phyloP scores from a whole-genome alignment of 2,797 vertebrate genomes.

The Bradypus variegatus region DNA sequence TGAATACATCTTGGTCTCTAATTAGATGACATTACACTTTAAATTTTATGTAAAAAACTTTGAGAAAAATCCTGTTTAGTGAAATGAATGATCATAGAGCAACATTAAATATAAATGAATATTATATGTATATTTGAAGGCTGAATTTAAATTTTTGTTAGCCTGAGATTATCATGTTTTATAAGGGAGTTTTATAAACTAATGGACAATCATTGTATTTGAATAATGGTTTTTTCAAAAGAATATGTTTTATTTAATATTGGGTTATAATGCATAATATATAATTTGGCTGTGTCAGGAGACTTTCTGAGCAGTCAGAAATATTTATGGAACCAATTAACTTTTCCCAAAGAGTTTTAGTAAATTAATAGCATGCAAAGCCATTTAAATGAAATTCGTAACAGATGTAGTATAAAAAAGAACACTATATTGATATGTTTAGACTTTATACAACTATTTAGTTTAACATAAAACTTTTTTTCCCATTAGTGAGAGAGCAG shows the following conservation, averaged over 20 bases:
- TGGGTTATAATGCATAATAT: conserved; percentile 21
- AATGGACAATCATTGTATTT: neutral
- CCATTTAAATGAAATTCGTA: conserved; percentile 41
- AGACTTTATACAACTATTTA: conserved; percentile 24
- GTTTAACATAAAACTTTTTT: conserved; percentile 62
- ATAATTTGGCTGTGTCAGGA: conserved; percentile 6
- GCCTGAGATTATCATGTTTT: conserved; percentile 4
- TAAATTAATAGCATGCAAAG: conserved; percentile 30
- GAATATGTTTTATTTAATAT: conserved; percentile 37
- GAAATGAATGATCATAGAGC: conserved; percentile 16
- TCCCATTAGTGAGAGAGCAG: conserved; percentile 73
- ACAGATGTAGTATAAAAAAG: conserved; percentile 34
- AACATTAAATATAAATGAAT: conserved; percentile 9
- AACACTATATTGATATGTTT: conserved; percentile 29
- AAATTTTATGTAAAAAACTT: conserved; percentile 37
- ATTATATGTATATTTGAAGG: conserved; percentile 28
- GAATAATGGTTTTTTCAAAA: conserved; percentile 38
- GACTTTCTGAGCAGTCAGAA: conserved; percentile 23
- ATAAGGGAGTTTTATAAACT: conserved; percentile 27
- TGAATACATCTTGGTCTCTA: conserved; percentile 26
- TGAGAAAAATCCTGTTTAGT: conserved; percentile 33
- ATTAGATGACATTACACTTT: conserved; percentile 11
- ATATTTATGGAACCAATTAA: conserved; percentile 36
- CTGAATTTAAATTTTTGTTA: conserved; percentile 43
- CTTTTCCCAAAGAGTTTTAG: conserved; percentile 17